Evolutionary conservation across 2,888 invertebrate species (phyloP).

Genomic region (Germaria angustata): DNA sequence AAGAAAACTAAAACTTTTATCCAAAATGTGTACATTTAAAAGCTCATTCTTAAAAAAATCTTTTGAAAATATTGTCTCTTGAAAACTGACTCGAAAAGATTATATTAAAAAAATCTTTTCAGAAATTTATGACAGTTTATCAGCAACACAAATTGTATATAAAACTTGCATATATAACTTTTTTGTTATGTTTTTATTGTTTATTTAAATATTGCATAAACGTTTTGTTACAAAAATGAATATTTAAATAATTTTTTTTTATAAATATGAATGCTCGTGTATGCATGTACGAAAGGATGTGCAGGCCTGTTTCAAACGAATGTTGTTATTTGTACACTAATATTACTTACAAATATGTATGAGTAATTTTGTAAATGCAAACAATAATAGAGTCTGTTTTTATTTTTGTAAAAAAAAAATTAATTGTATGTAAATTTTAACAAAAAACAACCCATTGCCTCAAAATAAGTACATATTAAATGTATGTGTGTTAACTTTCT

Average conservation of each 20-base stretch:
- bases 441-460: conserved; percentile 11
- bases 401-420: conserved; percentile 12
- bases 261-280: too few species aligned
- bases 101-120: not conserved
- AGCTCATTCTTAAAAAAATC: not conserved
- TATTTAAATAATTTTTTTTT: too few species aligned
- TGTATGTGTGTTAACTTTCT: not conserved
- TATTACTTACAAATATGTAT: conserved; percentile 1
- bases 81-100: not conserved
- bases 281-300: conserved; percentile 3
- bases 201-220: conserved; percentile 40
- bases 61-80: not conserved
- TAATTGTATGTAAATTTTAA: conserved; percentile 53
- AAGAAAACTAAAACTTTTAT: too few species aligned
- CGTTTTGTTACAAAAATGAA: conserved; percentile 46
- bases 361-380: conserved; percentile 29
- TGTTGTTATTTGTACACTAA: conserved; percentile 4
- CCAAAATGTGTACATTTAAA: too few species aligned
- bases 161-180: not conserved
- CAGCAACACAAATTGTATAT: not conserved
- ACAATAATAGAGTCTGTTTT: conserved; percentile 48
- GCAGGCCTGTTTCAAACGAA: not conserved
- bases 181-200: not conserved
- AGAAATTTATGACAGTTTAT: not conserved
- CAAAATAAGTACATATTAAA: too few species aligned